Percentiles rank a stretch among this genome's conserved stretches.
These are phyloP conservation scores for Pampusana beccarii DNA, from an alignment of 2,113 vertebrate species.

Conservation along the genomic window DNA sequence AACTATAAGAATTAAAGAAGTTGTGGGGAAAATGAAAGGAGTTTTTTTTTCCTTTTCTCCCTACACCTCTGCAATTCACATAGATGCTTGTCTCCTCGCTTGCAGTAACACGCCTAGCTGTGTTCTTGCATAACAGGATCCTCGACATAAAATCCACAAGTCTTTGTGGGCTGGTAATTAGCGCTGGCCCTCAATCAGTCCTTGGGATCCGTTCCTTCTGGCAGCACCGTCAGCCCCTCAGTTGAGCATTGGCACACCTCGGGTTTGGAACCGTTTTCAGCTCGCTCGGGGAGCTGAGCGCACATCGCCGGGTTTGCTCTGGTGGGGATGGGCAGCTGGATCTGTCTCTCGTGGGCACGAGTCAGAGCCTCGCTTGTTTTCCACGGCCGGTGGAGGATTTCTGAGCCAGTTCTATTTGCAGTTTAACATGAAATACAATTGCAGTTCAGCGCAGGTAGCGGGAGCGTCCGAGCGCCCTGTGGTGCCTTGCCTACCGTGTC, in stretches of 20 bases:
- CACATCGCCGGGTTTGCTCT: no score
- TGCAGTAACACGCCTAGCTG: neutral
- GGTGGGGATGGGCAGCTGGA: neutral
- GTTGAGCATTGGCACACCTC: neutral
- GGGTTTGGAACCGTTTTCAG: neutral
- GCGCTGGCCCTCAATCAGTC: neutral
- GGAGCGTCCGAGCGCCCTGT: neutral
- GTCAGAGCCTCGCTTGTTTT: neutral
- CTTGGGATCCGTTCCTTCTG: neutral
- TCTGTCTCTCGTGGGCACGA: neutral
- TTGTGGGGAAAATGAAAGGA: neutral
- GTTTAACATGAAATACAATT: neutral
- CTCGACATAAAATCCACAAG: neutral
- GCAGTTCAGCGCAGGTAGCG: neutral
- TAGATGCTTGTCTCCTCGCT: neutral
- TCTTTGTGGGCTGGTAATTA: neutral
- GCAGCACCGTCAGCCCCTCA: neutral
- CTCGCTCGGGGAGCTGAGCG: no score
- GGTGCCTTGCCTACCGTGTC: neutral
- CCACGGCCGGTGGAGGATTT: neutral
- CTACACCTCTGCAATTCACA: neutral
- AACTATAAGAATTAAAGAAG: neutral
- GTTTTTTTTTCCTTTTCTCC: neutral
- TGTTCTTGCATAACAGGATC: slow-evolving; percentile 7
- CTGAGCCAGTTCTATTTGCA: neutral